A percentile compares a stretch with the other conserved stretches of the same genome.
Evolutionary conservation across 2,888 invertebrate species (phyloP).

Genomic region (Watsonalla binaria): DNA sequence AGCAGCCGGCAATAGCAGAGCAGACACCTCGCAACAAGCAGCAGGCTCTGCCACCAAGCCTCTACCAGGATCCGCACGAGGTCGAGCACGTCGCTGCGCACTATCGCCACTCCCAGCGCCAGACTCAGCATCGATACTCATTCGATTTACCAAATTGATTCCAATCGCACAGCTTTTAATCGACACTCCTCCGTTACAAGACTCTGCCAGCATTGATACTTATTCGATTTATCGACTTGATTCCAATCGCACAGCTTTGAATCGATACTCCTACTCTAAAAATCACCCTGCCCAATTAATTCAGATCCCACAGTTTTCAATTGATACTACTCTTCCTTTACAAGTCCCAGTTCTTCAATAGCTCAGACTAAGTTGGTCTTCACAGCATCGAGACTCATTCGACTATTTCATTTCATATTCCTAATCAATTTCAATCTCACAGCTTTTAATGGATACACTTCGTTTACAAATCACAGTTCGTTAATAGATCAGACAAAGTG

Average conservation of each 20-base stretch:
- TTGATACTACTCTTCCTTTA: no score
- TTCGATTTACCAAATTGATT: constrained; percentile 4
- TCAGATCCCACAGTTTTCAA: no score
- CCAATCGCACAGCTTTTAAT: constrained; percentile 8
- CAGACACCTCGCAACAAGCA: constrained; percentile 70
- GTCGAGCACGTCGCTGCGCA: constrained; percentile 65
- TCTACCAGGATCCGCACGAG: constrained; percentile 64
- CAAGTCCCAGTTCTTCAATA: no score
- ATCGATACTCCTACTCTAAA: constrained; percentile 1
- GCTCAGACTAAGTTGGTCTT: no score
- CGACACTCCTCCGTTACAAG: constrained; percentile 1
- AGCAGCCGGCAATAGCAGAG: constrained; percentile 56
- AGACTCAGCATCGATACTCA: constrained; percentile 35
- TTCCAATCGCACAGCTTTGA: no score
- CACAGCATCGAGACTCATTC: no score
- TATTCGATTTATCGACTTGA: background rate
- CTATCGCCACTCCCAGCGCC: constrained; percentile 46
- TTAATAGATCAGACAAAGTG: no score
- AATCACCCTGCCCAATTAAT: no score
- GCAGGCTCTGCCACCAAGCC: constrained; percentile 72
- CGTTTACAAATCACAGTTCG: no score
- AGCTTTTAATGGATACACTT: no score
- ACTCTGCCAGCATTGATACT: background rate
- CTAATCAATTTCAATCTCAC: no score
- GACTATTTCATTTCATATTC: no score